Percentiles rank a stretch among this genome's conserved stretches.
phyloP scores from a whole-genome alignment of 2,113 vertebrate genomes.

The Dasyurus viverrinus region DNA sequence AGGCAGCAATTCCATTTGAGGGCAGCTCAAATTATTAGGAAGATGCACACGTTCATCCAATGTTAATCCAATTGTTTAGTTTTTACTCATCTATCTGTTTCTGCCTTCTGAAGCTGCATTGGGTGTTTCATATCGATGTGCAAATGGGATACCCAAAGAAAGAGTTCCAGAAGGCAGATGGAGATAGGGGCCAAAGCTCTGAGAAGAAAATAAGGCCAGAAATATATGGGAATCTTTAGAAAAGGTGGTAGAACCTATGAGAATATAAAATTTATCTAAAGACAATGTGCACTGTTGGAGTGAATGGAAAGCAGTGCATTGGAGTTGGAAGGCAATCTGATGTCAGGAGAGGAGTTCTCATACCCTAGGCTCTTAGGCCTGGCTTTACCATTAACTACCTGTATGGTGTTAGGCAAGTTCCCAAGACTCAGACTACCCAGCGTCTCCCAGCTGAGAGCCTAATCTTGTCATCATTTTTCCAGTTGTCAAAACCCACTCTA shows the following conservation, averaged over 20 bases:
- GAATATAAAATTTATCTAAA: background rate
- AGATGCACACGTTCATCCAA: background rate
- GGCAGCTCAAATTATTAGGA: background rate
- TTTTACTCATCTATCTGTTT: background rate
- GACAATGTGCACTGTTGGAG: background rate
- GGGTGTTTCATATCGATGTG: background rate
- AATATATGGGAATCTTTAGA: background rate
- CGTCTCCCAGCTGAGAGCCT: background rate
- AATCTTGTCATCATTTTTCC: background rate
- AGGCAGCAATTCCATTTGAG: background rate
- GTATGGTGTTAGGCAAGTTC: background rate
- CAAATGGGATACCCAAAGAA: background rate
- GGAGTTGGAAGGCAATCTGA: background rate
- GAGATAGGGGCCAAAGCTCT: background rate
- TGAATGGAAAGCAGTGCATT: background rate
- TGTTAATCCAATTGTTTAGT: background rate
- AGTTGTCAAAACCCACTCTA: conserved; percentile 34
- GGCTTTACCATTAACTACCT: background rate
- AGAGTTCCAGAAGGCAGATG: background rate
- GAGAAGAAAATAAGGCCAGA: background rate
- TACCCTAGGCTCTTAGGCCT: background rate
- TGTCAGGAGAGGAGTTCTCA: background rate
- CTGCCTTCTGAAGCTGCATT: background rate
- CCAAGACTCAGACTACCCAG: background rate
- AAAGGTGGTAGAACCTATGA: background rate